Evolutionary conservation across 2,888 invertebrate species (phyloP), one percentile per base, ranked within the genome.

Genomic region (Xanthorhoe designata): DNA sequence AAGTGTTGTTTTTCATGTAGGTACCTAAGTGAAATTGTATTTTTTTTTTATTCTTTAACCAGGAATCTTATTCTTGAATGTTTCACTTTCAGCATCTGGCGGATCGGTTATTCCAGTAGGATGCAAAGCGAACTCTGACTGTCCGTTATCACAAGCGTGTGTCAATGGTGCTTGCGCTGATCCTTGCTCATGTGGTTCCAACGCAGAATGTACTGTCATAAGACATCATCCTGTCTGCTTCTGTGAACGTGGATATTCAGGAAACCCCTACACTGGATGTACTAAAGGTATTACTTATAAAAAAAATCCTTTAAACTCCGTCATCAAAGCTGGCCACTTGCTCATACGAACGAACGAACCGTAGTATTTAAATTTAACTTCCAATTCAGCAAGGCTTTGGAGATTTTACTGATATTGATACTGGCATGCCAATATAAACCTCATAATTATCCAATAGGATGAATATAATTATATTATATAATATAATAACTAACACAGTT

Each of bases 191-290:
- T 98, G 98, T 78, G 98, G 98, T 55, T 93, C 95, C 1, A 96
- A 97, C 80, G 96, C 98, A 5, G 96, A 97, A 75, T 98, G 98
- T 83, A 94, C 94, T 66, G 97, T 98, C 10, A 92, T 95, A 60
- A 96, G 97, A 85, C 98, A 98, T 83, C 97, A 97, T 87, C 97
- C 98, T 15, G 96, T 97, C 15, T 98, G 98, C 84, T 96, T 94
- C 78, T 98, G 98, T 84, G 94, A 95, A 79, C 94, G 96, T 45
- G 97, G 97, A 57, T 98, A 95, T 86, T 97, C 97, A 49, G 98
- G 98, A 80, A 97, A 97, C 87, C 97, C 98, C 18, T 97, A 97
- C 88, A 94, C 94, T 62, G 97, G 97, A 57, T 98, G 98, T 81
- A 92, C 94, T 29, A 96, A 97, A 94, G 94, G 96, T 96, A 93